Conservation (phyloP, 2,113 vertebrate species). For the Eira barbara region DNA sequence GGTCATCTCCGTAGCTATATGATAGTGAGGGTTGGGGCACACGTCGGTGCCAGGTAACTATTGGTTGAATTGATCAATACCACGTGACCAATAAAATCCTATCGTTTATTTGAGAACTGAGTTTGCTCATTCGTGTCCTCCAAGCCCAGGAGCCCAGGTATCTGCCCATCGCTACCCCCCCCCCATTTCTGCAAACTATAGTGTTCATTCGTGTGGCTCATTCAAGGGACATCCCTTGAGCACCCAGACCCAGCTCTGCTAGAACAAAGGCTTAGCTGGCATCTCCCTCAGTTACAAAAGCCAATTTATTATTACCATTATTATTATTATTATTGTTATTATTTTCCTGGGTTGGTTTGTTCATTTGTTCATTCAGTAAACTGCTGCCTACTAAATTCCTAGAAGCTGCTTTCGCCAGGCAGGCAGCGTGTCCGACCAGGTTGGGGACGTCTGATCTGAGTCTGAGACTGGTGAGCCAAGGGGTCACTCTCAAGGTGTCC, state of each 20-base stretch:
- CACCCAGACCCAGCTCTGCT: too few species aligned
- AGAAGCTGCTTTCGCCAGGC: background rate
- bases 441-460: background rate
- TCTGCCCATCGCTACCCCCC: background rate
- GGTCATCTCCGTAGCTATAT: background rate
- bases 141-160: background rate
- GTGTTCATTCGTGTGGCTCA: fast-evolving
- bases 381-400: fast-evolving
- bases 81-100: too few species aligned
- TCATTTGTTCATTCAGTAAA: too few species aligned
- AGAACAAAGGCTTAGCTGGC: too few species aligned
- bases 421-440: background rate
- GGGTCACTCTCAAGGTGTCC: background rate
- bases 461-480: background rate
- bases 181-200: background rate
- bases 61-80: background rate
- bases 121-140: background rate
- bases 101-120: background rate
- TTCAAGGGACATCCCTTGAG: too few species aligned
- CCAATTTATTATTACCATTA: too few species aligned
- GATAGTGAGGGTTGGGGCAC: fast-evolving
- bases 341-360: too few species aligned
- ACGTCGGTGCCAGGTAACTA: too few species aligned
- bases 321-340: too few species aligned
- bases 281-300: too few species aligned